A percentile compares a stretch with the other conserved stretches of the same genome.
phyloP scores from a whole-genome alignment of 2,797 vertebrate genomes.

The Brachyalestes nurse region DNA sequence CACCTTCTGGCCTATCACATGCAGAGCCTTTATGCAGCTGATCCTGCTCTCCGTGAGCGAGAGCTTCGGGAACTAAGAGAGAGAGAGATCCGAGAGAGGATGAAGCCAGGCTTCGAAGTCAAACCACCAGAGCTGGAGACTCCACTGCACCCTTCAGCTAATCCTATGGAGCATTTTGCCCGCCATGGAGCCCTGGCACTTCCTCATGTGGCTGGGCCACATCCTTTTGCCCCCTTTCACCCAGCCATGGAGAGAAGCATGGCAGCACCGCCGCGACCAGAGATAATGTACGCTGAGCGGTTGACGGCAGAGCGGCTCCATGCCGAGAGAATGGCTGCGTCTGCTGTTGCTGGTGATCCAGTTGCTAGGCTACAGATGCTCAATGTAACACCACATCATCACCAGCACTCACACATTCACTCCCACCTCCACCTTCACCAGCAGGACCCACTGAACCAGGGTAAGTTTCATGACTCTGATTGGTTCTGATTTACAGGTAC shows the following conservation, averaged over 20 bases:
- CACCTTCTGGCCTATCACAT: conserved; percentile 95
- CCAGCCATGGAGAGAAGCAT: conserved; percentile 92
- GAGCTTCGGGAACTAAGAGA: conserved; percentile 93
- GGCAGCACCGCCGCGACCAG: conserved; percentile 89
- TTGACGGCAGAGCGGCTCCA: conserved; percentile 96
- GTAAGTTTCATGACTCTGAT: conserved; percentile 71
- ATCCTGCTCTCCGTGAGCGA: conserved; percentile 89
- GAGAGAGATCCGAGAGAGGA: conserved; percentile 92
- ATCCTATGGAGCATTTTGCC: conserved; percentile 97
- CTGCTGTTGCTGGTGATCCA: conserved; percentile 89
- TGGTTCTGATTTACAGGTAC: not conserved
- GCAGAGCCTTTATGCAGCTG: conserved; percentile 92
- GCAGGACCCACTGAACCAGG: conserved; percentile 96
- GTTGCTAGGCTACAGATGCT: conserved; percentile 96
- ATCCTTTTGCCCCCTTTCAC: conserved; percentile 92
- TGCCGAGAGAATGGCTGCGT: conserved; percentile 96
- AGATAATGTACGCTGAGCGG: conserved; percentile 95
- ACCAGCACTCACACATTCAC: conserved; percentile 99
- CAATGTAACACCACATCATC: conserved; percentile 97
- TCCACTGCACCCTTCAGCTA: conserved; percentile 86
- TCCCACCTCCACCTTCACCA: conserved; percentile 98
- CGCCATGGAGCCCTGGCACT: conserved; percentile 91
- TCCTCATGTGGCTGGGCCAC: conserved; percentile 85
- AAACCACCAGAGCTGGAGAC: conserved; percentile 95
- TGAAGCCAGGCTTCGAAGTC: conserved; percentile 98